Conservation (phyloP, 53 echinoderm and acorn worm species). For the Apostichopus leukothele region DNA sequence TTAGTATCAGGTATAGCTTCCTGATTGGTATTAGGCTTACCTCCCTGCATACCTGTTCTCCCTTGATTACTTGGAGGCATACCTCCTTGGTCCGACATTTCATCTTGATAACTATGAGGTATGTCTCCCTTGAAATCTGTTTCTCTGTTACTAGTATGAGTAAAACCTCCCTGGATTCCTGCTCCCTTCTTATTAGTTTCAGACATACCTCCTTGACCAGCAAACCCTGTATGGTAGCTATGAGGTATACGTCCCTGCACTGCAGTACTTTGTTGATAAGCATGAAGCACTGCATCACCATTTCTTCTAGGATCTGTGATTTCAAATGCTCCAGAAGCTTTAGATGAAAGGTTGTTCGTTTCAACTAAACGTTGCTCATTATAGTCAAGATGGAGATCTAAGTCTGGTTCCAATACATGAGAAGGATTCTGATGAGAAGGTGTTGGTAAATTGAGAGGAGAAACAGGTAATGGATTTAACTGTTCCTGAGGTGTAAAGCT, state of each 20-base stretch:
- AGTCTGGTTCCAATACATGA: background rate
- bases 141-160: background rate
- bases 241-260: background rate
- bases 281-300: background rate
- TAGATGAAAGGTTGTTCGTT: background rate
- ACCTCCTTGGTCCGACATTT: background rate
- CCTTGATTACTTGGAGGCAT: background rate
- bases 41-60: background rate
- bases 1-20: background rate
- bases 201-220: background rate
- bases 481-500: background rate
- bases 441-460: background rate
- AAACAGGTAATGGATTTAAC: background rate
- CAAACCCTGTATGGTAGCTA: background rate
- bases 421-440: background rate
- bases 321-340: background rate
- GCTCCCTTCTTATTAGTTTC: background rate
- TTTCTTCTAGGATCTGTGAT: background rate
- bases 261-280: background rate
- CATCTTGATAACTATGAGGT: background rate
- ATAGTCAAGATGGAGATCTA: background rate
- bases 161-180: background rate
- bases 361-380: background rate
- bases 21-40: background rate
- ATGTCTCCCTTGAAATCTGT: background rate